Percentiles rank a stretch among this genome's conserved stretches.
These are phyloP conservation scores for Sinosuthora webbiana DNA, from an alignment of 2,113 vertebrate genomes.

Conservation along the genomic window DNA sequence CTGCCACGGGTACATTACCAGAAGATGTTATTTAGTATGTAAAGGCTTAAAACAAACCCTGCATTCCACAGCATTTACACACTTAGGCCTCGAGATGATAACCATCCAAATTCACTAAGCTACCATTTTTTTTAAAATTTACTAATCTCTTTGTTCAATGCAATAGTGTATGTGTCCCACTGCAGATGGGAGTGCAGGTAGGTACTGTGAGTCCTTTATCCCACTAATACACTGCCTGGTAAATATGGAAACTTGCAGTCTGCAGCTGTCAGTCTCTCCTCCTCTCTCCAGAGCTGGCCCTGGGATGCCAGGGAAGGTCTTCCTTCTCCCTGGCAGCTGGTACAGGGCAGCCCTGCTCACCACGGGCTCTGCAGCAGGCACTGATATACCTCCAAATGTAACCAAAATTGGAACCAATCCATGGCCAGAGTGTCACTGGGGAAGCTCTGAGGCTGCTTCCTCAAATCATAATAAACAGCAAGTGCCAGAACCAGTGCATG, in stretches of 20 bases:
- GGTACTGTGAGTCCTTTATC: not conserved
- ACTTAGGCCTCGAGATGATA: not conserved
- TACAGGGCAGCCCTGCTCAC: not conserved
- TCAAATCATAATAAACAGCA: not conserved
- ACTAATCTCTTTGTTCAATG: not conserved
- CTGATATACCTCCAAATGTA: not conserved
- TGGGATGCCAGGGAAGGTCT: not conserved
- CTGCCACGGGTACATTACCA: too few relatives aligned
- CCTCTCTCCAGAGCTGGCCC: not conserved
- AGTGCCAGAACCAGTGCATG: not conserved
- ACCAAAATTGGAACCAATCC: not conserved
- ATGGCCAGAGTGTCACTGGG: not conserved
- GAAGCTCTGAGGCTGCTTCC: not conserved
- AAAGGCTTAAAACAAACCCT: not conserved
- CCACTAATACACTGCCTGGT: rapidly evolving
- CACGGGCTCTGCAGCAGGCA: not conserved
- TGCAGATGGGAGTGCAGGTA: not conserved
- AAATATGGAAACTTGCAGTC: not conserved
- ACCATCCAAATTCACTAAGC: not conserved
- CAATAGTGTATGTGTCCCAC: not conserved
- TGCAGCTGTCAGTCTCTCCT: not conserved
- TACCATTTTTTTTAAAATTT: not conserved
- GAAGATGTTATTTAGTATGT: not conserved
- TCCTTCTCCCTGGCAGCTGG: not conserved
- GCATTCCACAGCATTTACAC: not conserved